Conservation (phyloP, 64 coral and sea anemone species). For the Hydrozoanthus tunicans region DNA sequence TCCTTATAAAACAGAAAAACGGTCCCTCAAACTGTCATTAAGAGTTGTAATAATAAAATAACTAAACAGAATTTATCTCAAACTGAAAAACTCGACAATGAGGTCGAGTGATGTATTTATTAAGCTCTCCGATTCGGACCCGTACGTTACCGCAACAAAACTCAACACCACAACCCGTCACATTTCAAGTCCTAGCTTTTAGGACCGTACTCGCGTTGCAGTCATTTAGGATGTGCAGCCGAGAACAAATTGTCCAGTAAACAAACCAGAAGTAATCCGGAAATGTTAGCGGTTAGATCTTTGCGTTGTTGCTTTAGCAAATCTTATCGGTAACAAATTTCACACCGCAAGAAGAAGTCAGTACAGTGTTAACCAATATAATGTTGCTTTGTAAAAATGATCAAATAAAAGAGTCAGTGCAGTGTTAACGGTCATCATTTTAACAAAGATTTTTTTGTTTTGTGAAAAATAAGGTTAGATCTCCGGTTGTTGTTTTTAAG, state of each 20-base stretch:
- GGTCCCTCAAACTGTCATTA: background rate
- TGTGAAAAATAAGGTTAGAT: too few species aligned
- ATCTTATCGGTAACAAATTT: background rate
- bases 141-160: too few species aligned
- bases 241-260: slow-evolving; percentile 3
- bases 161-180: too few species aligned
- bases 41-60: background rate
- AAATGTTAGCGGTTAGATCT: background rate
- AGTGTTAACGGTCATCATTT: background rate
- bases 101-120: too few species aligned
- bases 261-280: background rate
- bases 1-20: background rate
- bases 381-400: background rate
- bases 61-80: background rate
- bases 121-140: too few species aligned
- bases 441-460: background rate
- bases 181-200: too few species aligned
- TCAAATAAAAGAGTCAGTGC: background rate
- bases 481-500: too few species aligned
- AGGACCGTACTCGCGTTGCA: too few species aligned
- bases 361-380: background rate
- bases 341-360: background rate
- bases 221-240: background rate
- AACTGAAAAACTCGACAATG: background rate
- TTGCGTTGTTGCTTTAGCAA: background rate